Evolutionary conservation across 2,888 invertebrate genomes (phyloP).

Genomic region (Pandemis heparana): DNA sequence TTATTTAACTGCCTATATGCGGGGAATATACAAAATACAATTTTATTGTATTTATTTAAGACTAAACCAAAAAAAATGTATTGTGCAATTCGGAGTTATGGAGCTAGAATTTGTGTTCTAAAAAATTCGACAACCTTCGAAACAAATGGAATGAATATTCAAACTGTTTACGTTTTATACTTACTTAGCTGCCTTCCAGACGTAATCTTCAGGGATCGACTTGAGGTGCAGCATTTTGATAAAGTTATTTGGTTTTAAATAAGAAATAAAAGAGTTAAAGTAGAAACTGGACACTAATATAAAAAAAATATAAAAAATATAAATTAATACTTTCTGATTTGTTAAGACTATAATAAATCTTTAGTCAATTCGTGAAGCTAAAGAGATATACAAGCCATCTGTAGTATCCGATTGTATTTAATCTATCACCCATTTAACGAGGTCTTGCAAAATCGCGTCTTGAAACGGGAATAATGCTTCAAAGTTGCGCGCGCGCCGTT

Average conservation of each 20-base stretch:
- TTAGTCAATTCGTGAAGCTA: slow-evolving; percentile 83
- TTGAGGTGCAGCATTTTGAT: slow-evolving; percentile 77
- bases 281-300: slow-evolving; percentile 42
- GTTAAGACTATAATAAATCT: slow-evolving; percentile 48
- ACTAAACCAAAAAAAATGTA: background rate
- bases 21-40: no score
- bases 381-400: slow-evolving; percentile 84
- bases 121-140: background rate
- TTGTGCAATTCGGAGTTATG: background rate
- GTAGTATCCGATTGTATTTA: slow-evolving; percentile 76
- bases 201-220: slow-evolving; percentile 74
- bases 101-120: background rate
- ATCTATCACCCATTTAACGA: slow-evolving; percentile 82
- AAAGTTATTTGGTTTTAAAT: slow-evolving; percentile 46
- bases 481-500: slow-evolving; percentile 61
- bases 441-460: slow-evolving; percentile 52
- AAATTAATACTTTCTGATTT: slow-evolving; percentile 57
- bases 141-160: background rate
- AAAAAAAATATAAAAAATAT: slow-evolving; percentile 22
- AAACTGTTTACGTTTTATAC: slow-evolving; percentile 49
- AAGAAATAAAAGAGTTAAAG: slow-evolving; percentile 44
- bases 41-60: no score
- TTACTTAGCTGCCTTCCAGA: slow-evolving; percentile 74
- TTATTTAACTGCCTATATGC: no score
- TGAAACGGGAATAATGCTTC: slow-evolving; percentile 58